These are phyloP conservation scores for Tipula confusa DNA, from an alignment of 2,888 invertebrate species.

Conservation along the genomic window DNA sequence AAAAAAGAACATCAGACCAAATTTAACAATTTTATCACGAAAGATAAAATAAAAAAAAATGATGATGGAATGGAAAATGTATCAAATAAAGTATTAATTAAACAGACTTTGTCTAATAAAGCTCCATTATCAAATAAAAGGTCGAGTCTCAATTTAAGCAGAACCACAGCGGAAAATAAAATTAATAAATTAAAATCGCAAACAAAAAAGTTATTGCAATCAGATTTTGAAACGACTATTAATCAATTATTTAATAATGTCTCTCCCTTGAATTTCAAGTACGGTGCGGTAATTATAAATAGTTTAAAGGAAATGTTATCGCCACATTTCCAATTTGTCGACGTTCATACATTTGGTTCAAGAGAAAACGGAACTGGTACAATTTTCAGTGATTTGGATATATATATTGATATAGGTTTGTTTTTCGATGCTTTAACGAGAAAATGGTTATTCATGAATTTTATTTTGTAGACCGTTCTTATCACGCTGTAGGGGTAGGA, in stretches of 20 bases:
- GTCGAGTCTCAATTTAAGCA: too few species aligned
- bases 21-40: too few species aligned
- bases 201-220: background rate
- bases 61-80: too few species aligned
- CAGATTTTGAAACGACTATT: background rate
- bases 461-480: background rate
- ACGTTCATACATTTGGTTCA: constrained; percentile 58
- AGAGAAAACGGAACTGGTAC: constrained; percentile 54
- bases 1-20: background rate
- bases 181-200: background rate
- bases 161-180: too few species aligned
- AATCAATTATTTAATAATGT: background rate
- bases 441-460: background rate
- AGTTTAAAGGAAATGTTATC: background rate
- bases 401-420: constrained; percentile 53
- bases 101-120: background rate
- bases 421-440: background rate
- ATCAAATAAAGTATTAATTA: background rate
- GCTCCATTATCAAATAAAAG: too few species aligned
- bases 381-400: constrained; percentile 54
- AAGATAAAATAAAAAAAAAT: too few species aligned
- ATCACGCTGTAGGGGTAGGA: background rate
- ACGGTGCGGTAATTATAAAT: background rate
- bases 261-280: background rate
- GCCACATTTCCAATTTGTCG: constrained; percentile 39